These are phyloP conservation scores for Andrena bucephala DNA, from an alignment of 2,888 invertebrate species.

Conservation along the genomic window DNA sequence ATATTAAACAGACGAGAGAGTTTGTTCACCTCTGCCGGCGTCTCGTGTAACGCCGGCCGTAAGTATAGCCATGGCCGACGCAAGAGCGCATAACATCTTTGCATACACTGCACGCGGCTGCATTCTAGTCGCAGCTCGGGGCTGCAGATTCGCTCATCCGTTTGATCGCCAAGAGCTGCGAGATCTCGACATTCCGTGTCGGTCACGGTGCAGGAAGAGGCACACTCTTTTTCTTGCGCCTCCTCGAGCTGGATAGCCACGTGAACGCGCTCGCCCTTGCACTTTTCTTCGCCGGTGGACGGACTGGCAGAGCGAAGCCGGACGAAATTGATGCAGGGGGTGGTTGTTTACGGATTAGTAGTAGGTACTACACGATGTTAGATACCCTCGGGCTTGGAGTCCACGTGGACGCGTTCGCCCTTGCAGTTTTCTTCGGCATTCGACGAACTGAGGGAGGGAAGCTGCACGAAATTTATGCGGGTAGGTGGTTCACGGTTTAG, in stretches of 20 bases:
- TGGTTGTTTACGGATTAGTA: too few species aligned
- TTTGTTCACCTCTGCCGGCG: slow-evolving; percentile 57
- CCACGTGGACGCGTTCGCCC: slow-evolving; percentile 25
- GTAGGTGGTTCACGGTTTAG: too few species aligned
- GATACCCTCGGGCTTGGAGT: slow-evolving; percentile 12
- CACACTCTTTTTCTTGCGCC: slow-evolving; percentile 20
- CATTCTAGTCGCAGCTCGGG: slow-evolving; percentile 52
- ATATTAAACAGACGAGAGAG: slow-evolving; percentile 38
- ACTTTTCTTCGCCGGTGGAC: neutral
- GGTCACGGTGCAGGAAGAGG: slow-evolving; percentile 51
- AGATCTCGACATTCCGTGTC: slow-evolving; percentile 61
- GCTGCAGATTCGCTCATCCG: slow-evolving; percentile 59
- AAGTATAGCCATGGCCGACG: slow-evolving; percentile 5
- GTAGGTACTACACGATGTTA: too few species aligned
- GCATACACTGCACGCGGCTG: slow-evolving; percentile 48
- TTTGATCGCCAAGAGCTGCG: slow-evolving; percentile 50
- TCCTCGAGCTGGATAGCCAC: slow-evolving; percentile 23
- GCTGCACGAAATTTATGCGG: too few species aligned
- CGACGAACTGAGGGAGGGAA: neutral
- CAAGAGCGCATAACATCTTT: slow-evolving; percentile 40
- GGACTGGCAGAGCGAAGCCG: neutral
- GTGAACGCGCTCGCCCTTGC: slow-evolving; percentile 28
- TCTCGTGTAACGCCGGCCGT: slow-evolving; percentile 18
- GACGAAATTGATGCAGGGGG: too few species aligned
- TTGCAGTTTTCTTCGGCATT: neutral